Base-by-base conservation (phyloP, 2,888 invertebrate genomes). In the Baronia brevicornis region DNA sequence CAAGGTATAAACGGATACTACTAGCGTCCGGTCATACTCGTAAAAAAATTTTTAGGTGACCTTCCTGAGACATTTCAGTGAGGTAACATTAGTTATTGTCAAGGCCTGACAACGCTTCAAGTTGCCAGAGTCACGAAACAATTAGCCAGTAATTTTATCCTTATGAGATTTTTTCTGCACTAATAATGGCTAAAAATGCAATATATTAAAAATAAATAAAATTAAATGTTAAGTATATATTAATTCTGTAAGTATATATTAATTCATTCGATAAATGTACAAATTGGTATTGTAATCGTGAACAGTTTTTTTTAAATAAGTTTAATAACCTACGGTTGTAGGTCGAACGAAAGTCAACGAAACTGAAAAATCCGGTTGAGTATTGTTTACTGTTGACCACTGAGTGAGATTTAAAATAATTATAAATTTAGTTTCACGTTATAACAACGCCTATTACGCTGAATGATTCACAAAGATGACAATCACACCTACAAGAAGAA, bases 311-410 rank as follows among this genome's bases (percentile, higher is more conserved):
- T 73, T 73, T 47, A 43, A 48, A 51, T 41, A 51, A 55, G 75
- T 67, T 69, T 65, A 77, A 74, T 71, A 77, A 78, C 77, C 78
- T 66, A 58, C 56, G 62, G 72, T n/a, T n/a, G 74, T 70, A 75
- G 77, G 77, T 67, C 74, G 62, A 41, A 56, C 59, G 63, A 78
- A 79, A 74, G 79, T 78, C 79, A 70, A 49, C 54, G 49, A 48
- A 19, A 33, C 45, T 60, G 50, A 60, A 60, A 53, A 65, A 51
- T 60, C 56, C 52, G 54, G 51, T 55, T 69, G 69, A 68, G 58
- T 67, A 66, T 66, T 64, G 39, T 32, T 12, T 39, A 42, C 41
- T 48, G 47, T 58, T 67, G 56, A 60, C 51, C 55, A n/a, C n/a
- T n/a, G n/a, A n/a, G n/a, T n/a, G n/a, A n/a, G n/a, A n/a, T n/a